phyloP scores from a whole-genome alignment of 1,140 invertebrate genomes.

The Drosophila oshimai region DNA sequence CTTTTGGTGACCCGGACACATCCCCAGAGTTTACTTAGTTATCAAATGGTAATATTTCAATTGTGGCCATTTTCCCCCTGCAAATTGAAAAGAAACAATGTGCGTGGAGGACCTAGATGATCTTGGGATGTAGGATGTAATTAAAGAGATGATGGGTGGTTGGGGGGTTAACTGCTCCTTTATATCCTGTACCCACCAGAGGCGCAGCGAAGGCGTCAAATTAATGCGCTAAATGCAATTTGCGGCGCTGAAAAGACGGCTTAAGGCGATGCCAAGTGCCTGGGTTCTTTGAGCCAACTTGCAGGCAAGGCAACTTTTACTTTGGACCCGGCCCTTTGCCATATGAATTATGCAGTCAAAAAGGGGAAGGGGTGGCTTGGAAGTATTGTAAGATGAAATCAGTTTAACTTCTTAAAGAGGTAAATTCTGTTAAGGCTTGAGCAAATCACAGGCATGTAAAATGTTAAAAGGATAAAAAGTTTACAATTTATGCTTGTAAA shows the following conservation, averaged over 20 bases:
- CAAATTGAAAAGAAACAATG: slow-evolving; percentile 63
- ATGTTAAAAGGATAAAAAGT: too few species aligned
- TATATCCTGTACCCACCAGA: background rate
- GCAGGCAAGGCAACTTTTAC: slow-evolving; percentile 23
- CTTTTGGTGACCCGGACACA: background rate
- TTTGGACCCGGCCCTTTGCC: slow-evolving; percentile 17
- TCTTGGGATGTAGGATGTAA: background rate
- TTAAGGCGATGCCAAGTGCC: slow-evolving; percentile 47
- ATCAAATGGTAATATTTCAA: slow-evolving; percentile 71
- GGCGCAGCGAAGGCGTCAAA: slow-evolving; percentile 39
- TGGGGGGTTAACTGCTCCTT: background rate
- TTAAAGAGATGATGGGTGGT: slow-evolving; percentile 7
- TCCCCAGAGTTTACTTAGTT: slow-evolving; percentile 39
- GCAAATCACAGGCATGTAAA: background rate
- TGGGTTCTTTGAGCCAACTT: slow-evolving; percentile 37
- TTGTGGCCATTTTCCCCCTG: slow-evolving; percentile 29
- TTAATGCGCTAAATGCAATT: slow-evolving; percentile 75
- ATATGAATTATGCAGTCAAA: slow-evolving; percentile 39
- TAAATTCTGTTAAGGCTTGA: background rate
- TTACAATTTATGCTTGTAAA: too few species aligned
- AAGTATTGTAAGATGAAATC: slow-evolving; percentile 12
- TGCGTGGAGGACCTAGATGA: slow-evolving; percentile 4
- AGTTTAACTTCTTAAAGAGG: slow-evolving; percentile 18
- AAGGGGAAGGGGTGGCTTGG: background rate
- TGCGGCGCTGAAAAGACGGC: slow-evolving; percentile 40